phyloP scores from a whole-genome alignment of 92 coral and sea anemone species.

The Scolanthus callimorphus region DNA sequence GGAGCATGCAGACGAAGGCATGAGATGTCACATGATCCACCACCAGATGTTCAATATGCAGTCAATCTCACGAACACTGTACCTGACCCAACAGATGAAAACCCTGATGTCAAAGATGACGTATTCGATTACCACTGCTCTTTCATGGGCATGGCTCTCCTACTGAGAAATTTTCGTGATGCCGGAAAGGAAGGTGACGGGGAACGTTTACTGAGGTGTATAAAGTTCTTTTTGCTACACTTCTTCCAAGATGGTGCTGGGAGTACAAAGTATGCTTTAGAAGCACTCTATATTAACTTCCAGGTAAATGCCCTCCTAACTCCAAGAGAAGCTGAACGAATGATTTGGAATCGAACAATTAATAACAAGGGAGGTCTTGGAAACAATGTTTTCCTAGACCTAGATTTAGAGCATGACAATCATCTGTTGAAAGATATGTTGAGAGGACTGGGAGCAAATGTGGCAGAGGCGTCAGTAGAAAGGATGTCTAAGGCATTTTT shows the following conservation, averaged over 20 bases:
- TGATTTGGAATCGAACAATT: slow-evolving; percentile 44
- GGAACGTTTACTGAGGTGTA: too few species aligned
- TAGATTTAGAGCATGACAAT: slow-evolving; percentile 49
- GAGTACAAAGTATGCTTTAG: slow-evolving; percentile 27
- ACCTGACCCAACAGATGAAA: slow-evolving; percentile 14
- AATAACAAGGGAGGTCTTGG: slow-evolving; percentile 39
- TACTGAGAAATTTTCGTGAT: slow-evolving; percentile 43
- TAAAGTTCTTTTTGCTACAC: slow-evolving; percentile 37
- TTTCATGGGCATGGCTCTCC: slow-evolving; percentile 47
- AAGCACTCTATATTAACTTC: slow-evolving; percentile 28
- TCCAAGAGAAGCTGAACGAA: slow-evolving; percentile 34
- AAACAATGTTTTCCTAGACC: slow-evolving; percentile 31
- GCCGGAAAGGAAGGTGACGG: slow-evolving; percentile 56
- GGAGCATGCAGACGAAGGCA: slow-evolving; percentile 44
- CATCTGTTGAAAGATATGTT: slow-evolving; percentile 35
- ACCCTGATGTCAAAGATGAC: slow-evolving; percentile 36
- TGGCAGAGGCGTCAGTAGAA: slow-evolving; percentile 16
- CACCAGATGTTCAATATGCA: slow-evolving; percentile 17
- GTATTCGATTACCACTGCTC: slow-evolving; percentile 48
- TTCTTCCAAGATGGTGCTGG: slow-evolving; percentile 43
- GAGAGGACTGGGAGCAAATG: slow-evolving; percentile 46
- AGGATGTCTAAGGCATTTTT: slow-evolving; percentile 42
- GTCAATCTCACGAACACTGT: slow-evolving; percentile 8
- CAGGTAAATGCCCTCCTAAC: slow-evolving; percentile 26
- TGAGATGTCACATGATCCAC: slow-evolving; percentile 48